Base-by-base conservation (phyloP, 2,113 vertebrate genomes). In the Corythornis cristatus region DNA sequence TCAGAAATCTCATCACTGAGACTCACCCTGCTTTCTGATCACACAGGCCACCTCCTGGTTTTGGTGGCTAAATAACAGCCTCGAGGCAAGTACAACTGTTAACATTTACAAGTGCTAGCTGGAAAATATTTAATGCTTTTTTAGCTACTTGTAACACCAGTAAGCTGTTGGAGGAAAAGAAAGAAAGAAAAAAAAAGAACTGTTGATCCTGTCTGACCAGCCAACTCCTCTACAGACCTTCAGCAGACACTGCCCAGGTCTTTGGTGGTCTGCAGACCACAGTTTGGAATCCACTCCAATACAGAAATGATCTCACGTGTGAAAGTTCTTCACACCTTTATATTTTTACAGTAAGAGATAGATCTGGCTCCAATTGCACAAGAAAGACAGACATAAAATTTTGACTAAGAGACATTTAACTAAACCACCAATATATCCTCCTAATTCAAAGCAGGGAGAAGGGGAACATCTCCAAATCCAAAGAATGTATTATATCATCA, bases 391-490 rank as follows among this genome's bases (percentile, higher is more conserved):
- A 66, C 75, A 61, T 54, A 62, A 19, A 86, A 78, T 68, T 88
- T 83, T 62, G 19, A 73, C 86, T 82, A 62, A 92, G 64, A 87
- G 75, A 88, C 89, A 48, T 93, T 90, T 71, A 83, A 88, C 93
- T 78, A 72, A 96, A 90, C 67, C 75, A 91, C 77, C 76, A 91
- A 86, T 81, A 86, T 90, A 78, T 56, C 85, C 66, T 61, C 74
- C 66, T 90, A 91, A 89, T 91, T 93, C 83, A 93, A 95, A 93
- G 86, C 90, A 92, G 91, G 35, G 83, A 77, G 62, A 81, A 53
- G 88, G 18, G 83, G 48, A 93, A 89, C 73, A 89, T 93, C 91
- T 95, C 90, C 93, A 95, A 93, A 84, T 87, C 84, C 93, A 79
- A 86, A 81, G 92, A 94, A 96, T 89, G 83, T 28, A 86, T 80